These are phyloP conservation scores for Aphis craccivora DNA, from an alignment of 1,140 invertebrate genomes.

Conservation along the genomic window DNA sequence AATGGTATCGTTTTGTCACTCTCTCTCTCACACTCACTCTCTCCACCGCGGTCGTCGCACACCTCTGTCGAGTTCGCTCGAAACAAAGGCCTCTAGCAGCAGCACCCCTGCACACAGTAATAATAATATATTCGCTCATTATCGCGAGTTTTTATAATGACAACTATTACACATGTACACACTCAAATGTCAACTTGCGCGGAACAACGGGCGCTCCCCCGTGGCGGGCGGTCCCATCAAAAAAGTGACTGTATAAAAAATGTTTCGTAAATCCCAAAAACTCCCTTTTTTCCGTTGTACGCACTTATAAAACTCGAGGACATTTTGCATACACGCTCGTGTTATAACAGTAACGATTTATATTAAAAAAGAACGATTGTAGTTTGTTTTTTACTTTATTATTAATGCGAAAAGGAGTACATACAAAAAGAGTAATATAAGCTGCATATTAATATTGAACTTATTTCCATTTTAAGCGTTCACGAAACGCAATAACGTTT, in stretches of 20 bases:
- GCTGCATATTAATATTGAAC: background rate
- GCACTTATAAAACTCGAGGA: background rate
- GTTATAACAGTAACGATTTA: background rate
- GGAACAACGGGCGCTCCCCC: conserved; percentile 42
- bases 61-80: background rate
- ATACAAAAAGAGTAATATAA: background rate
- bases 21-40: background rate
- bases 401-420: background rate
- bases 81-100: background rate
- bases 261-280: conserved; percentile 43
- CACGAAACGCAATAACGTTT: background rate
- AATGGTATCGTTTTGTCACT: background rate
- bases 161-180: conserved; percentile 41
- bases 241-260: conserved; percentile 16
- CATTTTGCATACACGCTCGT: background rate
- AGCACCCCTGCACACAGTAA: background rate
- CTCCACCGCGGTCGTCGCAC: background rate
- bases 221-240: background rate
- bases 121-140: conserved; percentile 43
- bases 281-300: background rate
- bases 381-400: background rate
- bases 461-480: background rate
- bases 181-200: conserved; percentile 30
- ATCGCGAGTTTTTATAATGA: conserved; percentile 34
- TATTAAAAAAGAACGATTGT: background rate